Conservation (phyloP, 2,888 invertebrate genomes). For the Oligia fasciuncula region DNA sequence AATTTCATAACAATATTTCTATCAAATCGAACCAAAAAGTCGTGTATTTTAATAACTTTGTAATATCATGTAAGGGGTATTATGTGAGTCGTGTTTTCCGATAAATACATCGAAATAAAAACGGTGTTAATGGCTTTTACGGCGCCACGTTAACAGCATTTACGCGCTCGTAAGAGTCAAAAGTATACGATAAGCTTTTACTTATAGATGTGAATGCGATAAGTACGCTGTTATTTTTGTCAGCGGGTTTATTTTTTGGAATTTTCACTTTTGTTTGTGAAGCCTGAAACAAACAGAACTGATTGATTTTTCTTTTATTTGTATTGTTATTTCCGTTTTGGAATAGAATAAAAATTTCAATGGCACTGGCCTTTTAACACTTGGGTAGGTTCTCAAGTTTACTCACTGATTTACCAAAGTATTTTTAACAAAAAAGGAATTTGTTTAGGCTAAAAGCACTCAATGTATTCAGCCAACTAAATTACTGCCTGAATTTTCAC, state of each 20-base stretch:
- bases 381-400: not conserved
- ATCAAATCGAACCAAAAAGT: not conserved
- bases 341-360: not conserved
- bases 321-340: not conserved
- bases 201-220: constrained; percentile 61
- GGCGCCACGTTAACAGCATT: constrained; percentile 66
- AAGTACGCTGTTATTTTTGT: constrained; percentile 36
- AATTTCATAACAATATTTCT: not conserved
- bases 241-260: constrained; percentile 26
- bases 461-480: not conserved
- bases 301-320: not conserved
- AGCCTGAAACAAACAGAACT: not conserved
- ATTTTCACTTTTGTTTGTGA: constrained; percentile 12
- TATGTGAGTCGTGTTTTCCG: constrained; percentile 53
- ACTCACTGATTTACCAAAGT: not conserved
- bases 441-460: not conserved
- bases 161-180: constrained; percentile 57
- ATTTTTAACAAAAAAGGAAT: not conserved
- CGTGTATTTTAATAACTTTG: constrained; percentile 22
- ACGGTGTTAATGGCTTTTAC: constrained; percentile 63
- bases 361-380: not conserved
- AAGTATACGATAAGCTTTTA: constrained; percentile 64
- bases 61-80: constrained; percentile 31
- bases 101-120: constrained; percentile 68
- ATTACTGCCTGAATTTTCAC: not conserved